Evolutionary conservation across 2,888 invertebrate species (phyloP), one percentile per base, ranked within the genome.

Genomic region (Drosophila nr. medialis): DNA sequence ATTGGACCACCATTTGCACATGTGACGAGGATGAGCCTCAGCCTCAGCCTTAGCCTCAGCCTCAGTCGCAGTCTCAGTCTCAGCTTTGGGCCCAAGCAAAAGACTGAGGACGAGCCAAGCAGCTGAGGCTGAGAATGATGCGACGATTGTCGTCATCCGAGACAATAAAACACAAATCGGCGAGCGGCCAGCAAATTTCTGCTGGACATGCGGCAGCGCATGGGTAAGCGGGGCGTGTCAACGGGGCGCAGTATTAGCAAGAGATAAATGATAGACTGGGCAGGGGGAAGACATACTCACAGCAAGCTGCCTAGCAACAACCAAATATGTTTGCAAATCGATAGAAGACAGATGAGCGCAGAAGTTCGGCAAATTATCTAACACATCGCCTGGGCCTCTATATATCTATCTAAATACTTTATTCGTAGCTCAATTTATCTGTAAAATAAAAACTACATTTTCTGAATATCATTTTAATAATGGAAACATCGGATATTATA

Each of bases 1-100:
- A 80, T 80, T 80, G 80, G 80, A 80, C 79, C 79, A 80, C 80
- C 79, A 74, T 74, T 80, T 64, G 79, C 77, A 80, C 80, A 80
- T 80, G 64, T 75, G 80, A 76, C 54, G 80, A 80, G 61, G 67
- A 79, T 62, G 71, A 75, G 63, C 11, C 36, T 34, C 29, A 54
- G 48, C 7, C 34, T 18, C 42, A 51, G 59, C 4, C 34, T 18
- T 36, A 51, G 59, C 4, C 13, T 3, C 7, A n/a, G 29, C 1
- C 29, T 4, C 27, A 72, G 5, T 5, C 11, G 0, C 11, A 50
- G 50, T 13, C n/a, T 7, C 30, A 64, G 45, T 11, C 24, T 11
- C 4, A 51, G 51, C 51, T 51, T 51, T 45, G 13, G 21, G 45
- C 21, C 13, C 42, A 6, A 42, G 42, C 42, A n/a, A 34, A 53